A percentile compares a stretch with the other conserved stretches of the same genome.
Evolutionary conservation across 2,113 vertebrate genomes (phyloP).

Genomic region (Oenanthe melanoleuca): DNA sequence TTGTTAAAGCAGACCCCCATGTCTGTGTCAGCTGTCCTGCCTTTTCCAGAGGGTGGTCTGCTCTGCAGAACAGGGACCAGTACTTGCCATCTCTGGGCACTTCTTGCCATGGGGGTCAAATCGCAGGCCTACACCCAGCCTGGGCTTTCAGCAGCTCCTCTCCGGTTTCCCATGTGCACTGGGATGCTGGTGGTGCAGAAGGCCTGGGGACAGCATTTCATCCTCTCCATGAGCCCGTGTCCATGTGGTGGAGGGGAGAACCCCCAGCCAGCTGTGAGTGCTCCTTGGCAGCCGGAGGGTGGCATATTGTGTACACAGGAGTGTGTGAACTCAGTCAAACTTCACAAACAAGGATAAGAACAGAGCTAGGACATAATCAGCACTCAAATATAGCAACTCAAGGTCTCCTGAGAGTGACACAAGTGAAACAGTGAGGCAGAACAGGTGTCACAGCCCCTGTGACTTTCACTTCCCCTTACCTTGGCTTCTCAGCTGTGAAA

Average conservation of each 20-base stretch:
- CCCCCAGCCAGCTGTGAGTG: background rate
- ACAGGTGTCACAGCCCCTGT: conserved; percentile 1
- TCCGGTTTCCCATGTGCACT: rapidly evolving
- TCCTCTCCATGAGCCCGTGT: rapidly evolving
- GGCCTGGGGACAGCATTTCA: background rate
- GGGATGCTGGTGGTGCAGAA: background rate
- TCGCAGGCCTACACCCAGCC: rapidly evolving
- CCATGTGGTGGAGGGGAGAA: background rate
- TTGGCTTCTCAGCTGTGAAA: background rate
- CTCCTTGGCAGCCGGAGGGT: background rate
- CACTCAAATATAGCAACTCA: conserved; percentile 55
- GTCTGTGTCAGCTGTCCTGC: background rate
- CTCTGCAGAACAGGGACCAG: background rate
- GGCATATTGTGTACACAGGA: background rate
- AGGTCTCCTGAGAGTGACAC: conserved; percentile 30
- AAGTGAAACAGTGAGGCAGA: background rate
- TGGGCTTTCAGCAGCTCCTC: background rate
- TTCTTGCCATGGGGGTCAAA: background rate
- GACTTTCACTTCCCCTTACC: conserved; percentile 16
- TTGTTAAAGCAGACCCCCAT: background rate
- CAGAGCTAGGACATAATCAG: background rate
- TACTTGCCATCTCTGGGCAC: background rate
- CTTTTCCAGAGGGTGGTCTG: background rate
- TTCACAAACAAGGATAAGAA: conserved; percentile 65
- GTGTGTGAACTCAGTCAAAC: conserved; percentile 54